Evolutionary conservation across 2,888 invertebrate species (phyloP).

Genomic region (Scaptomyza cyrtandrae): DNA sequence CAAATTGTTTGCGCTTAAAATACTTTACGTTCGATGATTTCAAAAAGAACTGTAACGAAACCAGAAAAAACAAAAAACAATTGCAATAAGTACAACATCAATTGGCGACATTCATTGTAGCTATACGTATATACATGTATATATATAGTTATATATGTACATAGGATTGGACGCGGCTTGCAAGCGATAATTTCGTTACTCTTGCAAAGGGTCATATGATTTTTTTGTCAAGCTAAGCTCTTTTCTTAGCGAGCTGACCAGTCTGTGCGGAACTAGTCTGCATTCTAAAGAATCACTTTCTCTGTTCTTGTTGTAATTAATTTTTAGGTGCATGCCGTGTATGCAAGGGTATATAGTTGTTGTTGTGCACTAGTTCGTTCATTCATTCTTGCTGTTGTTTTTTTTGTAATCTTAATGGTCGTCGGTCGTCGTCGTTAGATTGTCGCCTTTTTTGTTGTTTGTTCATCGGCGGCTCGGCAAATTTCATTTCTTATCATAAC

Average conservation of each 20-base stretch:
- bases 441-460: not conserved
- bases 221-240: no score
- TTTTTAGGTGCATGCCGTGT: no score
- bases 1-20: slow-evolving; percentile 83
- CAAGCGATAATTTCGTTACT: not conserved
- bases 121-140: not conserved
- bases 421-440: slow-evolving; percentile 16
- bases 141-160: not conserved
- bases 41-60: slow-evolving; percentile 78
- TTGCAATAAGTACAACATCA: slow-evolving; percentile 8
- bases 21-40: slow-evolving; percentile 82
- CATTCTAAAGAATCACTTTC: no score
- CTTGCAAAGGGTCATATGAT: not conserved
- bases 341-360: no score
- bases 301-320: no score
- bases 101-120: not conserved
- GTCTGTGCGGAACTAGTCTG: no score
- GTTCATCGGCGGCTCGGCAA: not conserved
- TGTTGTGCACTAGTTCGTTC: not conserved
- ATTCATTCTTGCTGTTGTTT: not conserved
- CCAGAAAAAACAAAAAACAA: not conserved
- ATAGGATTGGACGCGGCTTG: not conserved
- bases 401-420: slow-evolving; percentile 25
- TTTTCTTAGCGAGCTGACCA: no score
- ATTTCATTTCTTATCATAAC: slow-evolving; percentile 24